Percentiles rank a stretch among this genome's conserved stretches.
Evolutionary conservation across 2,113 vertebrate genomes (phyloP).

Genomic region (Trochalopteron elliotii): DNA sequence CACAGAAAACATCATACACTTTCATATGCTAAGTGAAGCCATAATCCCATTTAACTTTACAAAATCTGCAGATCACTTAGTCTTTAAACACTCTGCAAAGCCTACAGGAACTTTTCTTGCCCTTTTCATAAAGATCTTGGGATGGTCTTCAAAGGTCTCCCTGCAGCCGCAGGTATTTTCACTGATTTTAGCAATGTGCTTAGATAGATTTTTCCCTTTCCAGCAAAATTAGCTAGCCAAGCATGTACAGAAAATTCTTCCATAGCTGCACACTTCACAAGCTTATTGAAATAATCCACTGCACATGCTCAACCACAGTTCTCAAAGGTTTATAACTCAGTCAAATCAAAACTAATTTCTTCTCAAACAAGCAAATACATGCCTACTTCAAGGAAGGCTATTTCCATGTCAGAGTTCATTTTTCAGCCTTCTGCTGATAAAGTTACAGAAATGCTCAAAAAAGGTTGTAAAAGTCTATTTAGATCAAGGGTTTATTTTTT

Average conservation of each 20-base stretch:
- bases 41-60: neutral
- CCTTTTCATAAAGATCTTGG: neutral
- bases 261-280: slow-evolving; percentile 31
- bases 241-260: slow-evolving; percentile 47
- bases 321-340: slow-evolving; percentile 40
- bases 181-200: slow-evolving; percentile 15
- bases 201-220: slow-evolving; percentile 46
- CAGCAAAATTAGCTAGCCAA: slow-evolving; percentile 30
- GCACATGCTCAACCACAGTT: slow-evolving; percentile 21
- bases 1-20: neutral
- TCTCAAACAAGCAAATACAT: slow-evolving; percentile 31
- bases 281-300: slow-evolving; percentile 17
- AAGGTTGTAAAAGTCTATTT: neutral
- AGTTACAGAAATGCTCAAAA: neutral
- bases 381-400: slow-evolving; percentile 33
- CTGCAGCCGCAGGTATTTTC: slow-evolving; percentile 6
- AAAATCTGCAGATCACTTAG: neutral
- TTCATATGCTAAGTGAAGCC: neutral
- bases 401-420: slow-evolving; percentile 44
- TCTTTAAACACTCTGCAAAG: neutral
- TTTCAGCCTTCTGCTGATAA: slow-evolving; percentile 30
- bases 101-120: neutral
- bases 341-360: slow-evolving; percentile 60
- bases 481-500: neutral
- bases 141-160: neutral